phyloP scores from a whole-genome alignment of 2,797 vertebrate species.

The Chelon auratus region DNA sequence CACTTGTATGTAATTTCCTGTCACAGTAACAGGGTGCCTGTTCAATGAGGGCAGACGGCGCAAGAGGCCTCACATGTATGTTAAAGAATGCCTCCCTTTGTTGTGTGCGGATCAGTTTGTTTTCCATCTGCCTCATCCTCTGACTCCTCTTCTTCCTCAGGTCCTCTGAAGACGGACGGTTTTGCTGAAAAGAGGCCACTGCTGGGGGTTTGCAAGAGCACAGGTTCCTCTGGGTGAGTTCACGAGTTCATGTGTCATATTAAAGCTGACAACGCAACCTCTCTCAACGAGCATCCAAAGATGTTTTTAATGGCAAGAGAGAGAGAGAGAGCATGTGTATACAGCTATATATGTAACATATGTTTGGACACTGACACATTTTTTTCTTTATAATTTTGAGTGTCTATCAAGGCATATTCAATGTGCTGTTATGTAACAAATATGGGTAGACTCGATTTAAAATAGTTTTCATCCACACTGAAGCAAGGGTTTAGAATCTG shows the following conservation, averaged over 20 bases:
- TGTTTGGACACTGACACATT: too few relatives aligned
- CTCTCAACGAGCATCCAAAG: neutral
- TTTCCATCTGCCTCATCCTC: constrained; percentile 55
- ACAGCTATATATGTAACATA: too few relatives aligned
- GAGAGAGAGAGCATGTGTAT: too few relatives aligned
- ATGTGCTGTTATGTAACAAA: too few relatives aligned
- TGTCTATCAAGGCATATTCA: too few relatives aligned
- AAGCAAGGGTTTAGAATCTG: too few relatives aligned
- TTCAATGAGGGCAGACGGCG: constrained; percentile 68
- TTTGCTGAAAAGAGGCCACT: constrained; percentile 97
- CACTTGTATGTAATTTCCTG: constrained; percentile 83
- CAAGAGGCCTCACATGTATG: constrained; percentile 63
- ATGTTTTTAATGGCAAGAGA: neutral
- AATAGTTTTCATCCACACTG: too few relatives aligned
- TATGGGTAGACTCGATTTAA: too few relatives aligned
- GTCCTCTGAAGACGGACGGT: constrained; percentile 90
- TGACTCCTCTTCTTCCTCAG: constrained; percentile 77
- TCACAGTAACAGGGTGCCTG: constrained; percentile 69
- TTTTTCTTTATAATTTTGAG: too few relatives aligned
- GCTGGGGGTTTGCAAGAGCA: constrained; percentile 96
- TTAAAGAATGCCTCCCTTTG: constrained; percentile 79
- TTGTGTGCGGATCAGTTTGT: constrained; percentile 62
- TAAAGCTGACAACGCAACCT: constrained; percentile 42
- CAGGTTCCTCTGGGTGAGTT: constrained; percentile 96
- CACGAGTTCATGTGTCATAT: constrained; percentile 76